Evolutionary conservation across 2,113 vertebrate genomes (phyloP).

Genomic region (Plotosus lineatus): DNA sequence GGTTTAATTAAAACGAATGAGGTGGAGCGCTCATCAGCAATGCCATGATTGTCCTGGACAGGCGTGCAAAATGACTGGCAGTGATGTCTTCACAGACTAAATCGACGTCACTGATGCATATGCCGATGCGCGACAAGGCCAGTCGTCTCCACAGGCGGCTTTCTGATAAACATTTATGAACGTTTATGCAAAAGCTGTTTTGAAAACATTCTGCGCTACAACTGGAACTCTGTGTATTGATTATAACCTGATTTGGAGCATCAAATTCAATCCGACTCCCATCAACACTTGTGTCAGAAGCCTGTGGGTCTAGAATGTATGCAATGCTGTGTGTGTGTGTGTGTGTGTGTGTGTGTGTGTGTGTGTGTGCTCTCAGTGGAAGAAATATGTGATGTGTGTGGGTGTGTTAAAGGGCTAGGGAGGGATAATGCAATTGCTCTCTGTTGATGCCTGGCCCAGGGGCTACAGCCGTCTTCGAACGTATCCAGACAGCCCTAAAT

Average conservation of each 20-base stretch:
- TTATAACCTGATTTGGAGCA: constrained; percentile 37
- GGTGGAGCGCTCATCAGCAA: constrained; percentile 54
- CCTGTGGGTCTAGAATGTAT: constrained; percentile 25
- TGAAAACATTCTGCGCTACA: constrained; percentile 15
- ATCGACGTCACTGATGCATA: not conserved
- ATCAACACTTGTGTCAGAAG: constrained; percentile 62
- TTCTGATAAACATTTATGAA: constrained; percentile 16
- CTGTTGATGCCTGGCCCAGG: constrained; percentile 64
- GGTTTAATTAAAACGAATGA: constrained; percentile 70
- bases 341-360: constrained; percentile 48
- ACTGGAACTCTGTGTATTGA: constrained; percentile 25
- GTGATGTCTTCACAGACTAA: constrained; percentile 11
- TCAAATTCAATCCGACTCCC: constrained; percentile 65
- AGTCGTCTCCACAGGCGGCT: not conserved
- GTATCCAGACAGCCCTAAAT: constrained; percentile 70
- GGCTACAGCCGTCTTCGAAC: constrained; percentile 68
- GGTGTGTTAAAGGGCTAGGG: constrained; percentile 51
- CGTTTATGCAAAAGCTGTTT: constrained; percentile 42
- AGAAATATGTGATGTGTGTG: not conserved
- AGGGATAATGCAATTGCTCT: constrained; percentile 74
- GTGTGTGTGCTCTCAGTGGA: constrained; percentile 46
- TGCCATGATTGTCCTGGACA: constrained; percentile 64
- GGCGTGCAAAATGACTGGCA: constrained; percentile 53
- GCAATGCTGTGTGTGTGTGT: not conserved
- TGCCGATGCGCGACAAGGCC: constrained; percentile 6